Base-by-base conservation (phyloP, 2,888 invertebrate species). In the Sinotaia quadrata region DNA sequence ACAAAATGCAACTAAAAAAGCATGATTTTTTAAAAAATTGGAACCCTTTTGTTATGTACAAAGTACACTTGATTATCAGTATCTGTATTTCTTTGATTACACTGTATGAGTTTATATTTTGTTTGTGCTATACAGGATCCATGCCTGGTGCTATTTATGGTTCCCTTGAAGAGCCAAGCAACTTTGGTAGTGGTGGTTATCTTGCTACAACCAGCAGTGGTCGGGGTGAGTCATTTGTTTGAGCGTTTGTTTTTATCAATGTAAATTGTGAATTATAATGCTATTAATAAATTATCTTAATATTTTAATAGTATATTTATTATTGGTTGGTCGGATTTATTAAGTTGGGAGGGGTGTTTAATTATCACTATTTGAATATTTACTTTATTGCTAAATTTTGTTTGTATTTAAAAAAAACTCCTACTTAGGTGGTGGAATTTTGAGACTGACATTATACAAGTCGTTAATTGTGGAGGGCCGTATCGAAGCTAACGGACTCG, bases 151-250 rank as follows among this genome's bases (percentile, higher is more conserved):
- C 67, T 21, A 65, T 66, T 18, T 75, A 76, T 67, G 80, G 80
- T 18, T 71, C 74, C 21, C 47, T 73, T 10, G 72, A 77, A 34
- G 67, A 56, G 56, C 62, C 70, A 34, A 31, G 31, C 67, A 67
- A 60, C 37, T 79, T 79, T 71, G 81, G 81, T 10, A 80, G 80
- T 72, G 79, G 80, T 41, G 81, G 81, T 8, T 60, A 52, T 21
- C 71, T 69, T 10, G 78, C 79, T 4, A 69, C 75, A 3, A 63
- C 68, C 18, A 60, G 70, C 12, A 72, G 67, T 61, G 81, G 80
- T 15, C 52, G 72, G 63, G 79, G 79, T 79, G 51, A 52, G 59
- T n/a, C 59, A 44, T 37, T 18, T 34, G 33, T 34, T 34, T 34
- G 2, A 4, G 18, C 8, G 1, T 51, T 69, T 47, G 12, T 15